Percentiles rank a stretch among this genome's conserved stretches.
These are phyloP conservation scores for Serinus canaria DNA, from an alignment of 2,113 vertebrate species.

Conservation along the genomic window DNA sequence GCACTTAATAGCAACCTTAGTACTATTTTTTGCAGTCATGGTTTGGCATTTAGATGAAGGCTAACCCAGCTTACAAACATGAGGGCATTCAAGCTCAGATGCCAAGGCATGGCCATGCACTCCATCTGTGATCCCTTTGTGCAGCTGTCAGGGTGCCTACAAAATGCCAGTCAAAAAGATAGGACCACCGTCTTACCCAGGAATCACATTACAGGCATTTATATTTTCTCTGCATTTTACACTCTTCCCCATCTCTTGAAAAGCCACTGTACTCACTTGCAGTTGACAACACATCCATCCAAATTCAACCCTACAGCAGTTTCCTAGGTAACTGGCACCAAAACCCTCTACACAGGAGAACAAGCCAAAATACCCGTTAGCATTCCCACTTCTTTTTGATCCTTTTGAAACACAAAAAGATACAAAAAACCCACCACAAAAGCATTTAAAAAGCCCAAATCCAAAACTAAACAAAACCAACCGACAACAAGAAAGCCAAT, in stretches of 20 bases:
- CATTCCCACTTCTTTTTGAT: not conserved
- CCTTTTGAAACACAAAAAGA: slow-evolving; percentile 6
- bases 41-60: not conserved
- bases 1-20: not conserved
- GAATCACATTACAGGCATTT: not conserved
- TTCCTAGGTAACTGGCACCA: slow-evolving; percentile 70
- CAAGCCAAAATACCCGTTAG: slow-evolving; percentile 28
- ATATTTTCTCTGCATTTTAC: not conserved
- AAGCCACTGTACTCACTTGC: slow-evolving; percentile 40
- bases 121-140: not conserved
- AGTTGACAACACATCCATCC: slow-evolving; percentile 59
- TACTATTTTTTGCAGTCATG: not conserved
- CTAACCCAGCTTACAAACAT: not conserved
- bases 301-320: slow-evolving; percentile 41
- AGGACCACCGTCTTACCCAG: not conserved
- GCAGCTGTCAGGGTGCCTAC: not conserved
- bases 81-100: not conserved
- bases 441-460: not conserved
- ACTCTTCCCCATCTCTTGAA: not conserved
- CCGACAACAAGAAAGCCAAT: not conserved
- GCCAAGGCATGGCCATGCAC: not conserved
- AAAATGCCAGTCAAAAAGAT: not conserved
- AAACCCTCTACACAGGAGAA: not conserved
- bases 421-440: not conserved
- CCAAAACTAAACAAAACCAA: not conserved